Conservation (phyloP, 2,113 vertebrate species). For the Pantherophis guttatus region DNA sequence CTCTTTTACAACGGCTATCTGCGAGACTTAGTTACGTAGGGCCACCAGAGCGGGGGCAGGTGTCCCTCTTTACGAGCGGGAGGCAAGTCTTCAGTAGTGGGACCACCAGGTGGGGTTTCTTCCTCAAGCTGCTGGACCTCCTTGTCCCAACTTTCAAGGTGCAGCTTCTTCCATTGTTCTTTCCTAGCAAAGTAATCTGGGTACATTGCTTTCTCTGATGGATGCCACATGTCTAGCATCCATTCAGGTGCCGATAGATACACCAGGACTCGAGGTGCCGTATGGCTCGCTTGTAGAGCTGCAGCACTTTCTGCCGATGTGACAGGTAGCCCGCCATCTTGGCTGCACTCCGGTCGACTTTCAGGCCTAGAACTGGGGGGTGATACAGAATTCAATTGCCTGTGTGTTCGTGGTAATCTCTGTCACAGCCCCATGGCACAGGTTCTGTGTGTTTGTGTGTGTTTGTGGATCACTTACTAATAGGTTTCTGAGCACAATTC, state of each 20-base stretch:
- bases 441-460: not conserved
- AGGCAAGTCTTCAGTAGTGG: constrained; percentile 80
- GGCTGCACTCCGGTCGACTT: constrained; percentile 4
- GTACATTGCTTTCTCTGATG: constrained; percentile 92
- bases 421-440: not conserved
- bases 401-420: not conserved
- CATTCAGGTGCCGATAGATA: constrained; percentile 87
- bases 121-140: constrained; percentile 90
- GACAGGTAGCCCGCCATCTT: constrained; percentile 76
- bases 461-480: not conserved
- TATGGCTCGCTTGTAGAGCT: constrained; percentile 91
- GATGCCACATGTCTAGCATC: constrained; percentile 90
- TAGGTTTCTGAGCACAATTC: not conserved
- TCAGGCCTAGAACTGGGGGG: not conserved
- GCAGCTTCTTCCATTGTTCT: constrained; percentile 93
- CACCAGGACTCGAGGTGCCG: constrained; percentile 93
- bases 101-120: constrained; percentile 77
- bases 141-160: constrained; percentile 84
- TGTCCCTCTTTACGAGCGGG: constrained; percentile 87
- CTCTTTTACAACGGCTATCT: constrained; percentile 75
- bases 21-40: constrained; percentile 85
- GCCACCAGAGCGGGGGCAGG: constrained; percentile 94
- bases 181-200: constrained; percentile 97
- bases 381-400: not conserved
- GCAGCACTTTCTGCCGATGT: constrained; percentile 89